Conservation (phyloP, 1,140 invertebrate genomes). For the Hyposmocoma kahamanoa region DNA sequence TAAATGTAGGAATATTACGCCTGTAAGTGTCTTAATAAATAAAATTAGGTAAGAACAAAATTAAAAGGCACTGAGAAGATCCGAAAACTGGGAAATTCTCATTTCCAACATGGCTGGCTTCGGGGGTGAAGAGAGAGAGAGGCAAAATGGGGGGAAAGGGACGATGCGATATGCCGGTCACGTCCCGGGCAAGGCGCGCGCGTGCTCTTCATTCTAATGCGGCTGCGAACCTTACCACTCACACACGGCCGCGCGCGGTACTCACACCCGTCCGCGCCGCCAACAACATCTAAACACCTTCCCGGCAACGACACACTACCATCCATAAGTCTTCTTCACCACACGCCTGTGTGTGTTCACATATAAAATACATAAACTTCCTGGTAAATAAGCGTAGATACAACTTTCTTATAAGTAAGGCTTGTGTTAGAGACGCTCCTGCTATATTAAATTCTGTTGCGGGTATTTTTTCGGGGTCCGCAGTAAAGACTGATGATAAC, state of each 20-base stretch:
- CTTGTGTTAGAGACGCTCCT: slow-evolving; percentile 40
- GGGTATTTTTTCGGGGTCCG: slow-evolving; percentile 42
- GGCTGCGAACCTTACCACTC: slow-evolving; percentile 42
- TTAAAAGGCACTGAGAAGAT: slow-evolving; percentile 65
- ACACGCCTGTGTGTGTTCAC: slow-evolving; percentile 16
- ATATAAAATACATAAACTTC: slow-evolving; percentile 66
- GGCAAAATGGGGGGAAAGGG: slow-evolving; percentile 53
- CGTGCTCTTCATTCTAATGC: slow-evolving; percentile 68
- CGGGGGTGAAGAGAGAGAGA: slow-evolving; percentile 63
- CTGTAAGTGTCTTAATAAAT: no score
- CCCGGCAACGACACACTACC: slow-evolving; percentile 31
- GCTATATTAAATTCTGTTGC: slow-evolving; percentile 67
- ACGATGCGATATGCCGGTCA: slow-evolving; percentile 67
- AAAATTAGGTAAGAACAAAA: slow-evolving; percentile 52
- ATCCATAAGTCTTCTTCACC: slow-evolving; percentile 16
- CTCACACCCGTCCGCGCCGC: slow-evolving; percentile 29
- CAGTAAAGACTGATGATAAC: slow-evolving; percentile 38
- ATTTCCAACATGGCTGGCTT: slow-evolving; percentile 63
- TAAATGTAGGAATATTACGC: no score
- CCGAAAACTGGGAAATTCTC: slow-evolving; percentile 64
- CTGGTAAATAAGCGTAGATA: slow-evolving; percentile 65
- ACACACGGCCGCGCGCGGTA: slow-evolving; percentile 39
- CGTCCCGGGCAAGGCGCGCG: slow-evolving; percentile 64
- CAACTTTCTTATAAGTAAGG: slow-evolving; percentile 59
- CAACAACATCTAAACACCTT: slow-evolving; percentile 46